Base-by-base conservation (phyloP, 2,113 vertebrate genomes). In the Entelurus aequoreus region DNA sequence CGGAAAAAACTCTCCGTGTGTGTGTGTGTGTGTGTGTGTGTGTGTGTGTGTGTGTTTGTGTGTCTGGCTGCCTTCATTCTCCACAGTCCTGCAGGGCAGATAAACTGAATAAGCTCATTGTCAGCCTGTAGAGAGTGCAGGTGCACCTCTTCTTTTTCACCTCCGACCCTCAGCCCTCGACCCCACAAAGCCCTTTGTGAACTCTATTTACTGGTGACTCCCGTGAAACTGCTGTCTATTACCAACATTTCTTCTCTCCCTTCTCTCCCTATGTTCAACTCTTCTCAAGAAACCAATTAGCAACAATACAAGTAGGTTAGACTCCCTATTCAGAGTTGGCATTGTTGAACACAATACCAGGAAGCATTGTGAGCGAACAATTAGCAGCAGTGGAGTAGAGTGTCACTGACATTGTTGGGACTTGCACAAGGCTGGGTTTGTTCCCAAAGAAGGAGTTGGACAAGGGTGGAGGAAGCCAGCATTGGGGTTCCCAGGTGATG, bases 251-350 rank as follows among this genome's bases (percentile, higher is more conserved):
- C 71, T 68, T 73, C 76, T 79, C 82, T 84, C 69, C 84, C 73
- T 86, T 87, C 87, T 77, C 82, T 74, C 84, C 61, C 79, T 60
- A 76, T 85, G 84, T 84, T 88, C 76, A 85, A 67, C 77, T 87
- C 78, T 84, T 87, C 84, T 86, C 84, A 88, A 90, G 89, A 90
- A 90, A 90, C 88, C 89, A 90, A 91, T 91, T 91, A 91, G 88
- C 74, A 79, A 91, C 88, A 90, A 90, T 90, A 88, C 87, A 91
- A 91, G 89, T 91, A 90, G 90, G 88, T 91, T 91, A 89, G 88
- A 87, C 85, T 87, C 83, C 84, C 88, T 81, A 90, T 90, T 90
- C 86, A 90, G 83, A 85, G 75, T 82, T 75, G 76, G 61, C 80
- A 90, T 90, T 90, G 88, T 90, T 84, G 66, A 84, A 81, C 82